Evolutionary conservation across 2,113 vertebrate genomes (phyloP), one percentile per base, ranked within the genome.

Genomic region (Vimba vimba): DNA sequence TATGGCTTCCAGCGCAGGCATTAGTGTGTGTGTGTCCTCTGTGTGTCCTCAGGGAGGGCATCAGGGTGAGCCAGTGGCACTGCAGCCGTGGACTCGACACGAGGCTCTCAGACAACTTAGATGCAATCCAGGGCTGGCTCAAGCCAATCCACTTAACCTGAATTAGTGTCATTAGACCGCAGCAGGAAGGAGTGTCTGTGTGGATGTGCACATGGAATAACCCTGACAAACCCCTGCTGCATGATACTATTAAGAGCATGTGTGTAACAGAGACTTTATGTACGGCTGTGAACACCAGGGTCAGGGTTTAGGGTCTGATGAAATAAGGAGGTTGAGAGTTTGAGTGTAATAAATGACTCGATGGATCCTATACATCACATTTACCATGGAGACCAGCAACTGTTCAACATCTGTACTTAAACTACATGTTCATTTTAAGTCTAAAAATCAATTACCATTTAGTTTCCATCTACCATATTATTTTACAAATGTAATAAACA

Each of bases 91-190:
- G 85, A 66, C 88, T 90, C 87, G 91, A 92, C 90, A 93, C 89
- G 89, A 89, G 92, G 89, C 89, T 91, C 92, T 94, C 94, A 94
- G 93, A 93, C 93, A 93, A 93, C 93, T 95, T 94, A 93, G 89
- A 91, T 87, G 45, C 85, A 94, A 91, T 93, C 92, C 89, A 84
- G 89, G 66, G 85, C 88, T 91, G 88, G 89, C 86, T 89, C 88
- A 91, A 93, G 91, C 83, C 92, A 94, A 94, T 95, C 94, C 93
- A 95, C 90, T 94, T 94, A 95, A 50, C 50, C 81, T 92, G 94
- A 82, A 93, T 95, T 94, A 95, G 93, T 88, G 91, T 93, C 93
- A 94, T 93, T 92, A 93, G 75, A 89, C 87, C 88, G 88, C 89
- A 74, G 89, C 77, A 83, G n/a, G 68, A 77, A 87, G 83, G 78